phyloP scores from a whole-genome alignment of 2,797 vertebrate genomes.

The Pseudochromis fuscus region DNA sequence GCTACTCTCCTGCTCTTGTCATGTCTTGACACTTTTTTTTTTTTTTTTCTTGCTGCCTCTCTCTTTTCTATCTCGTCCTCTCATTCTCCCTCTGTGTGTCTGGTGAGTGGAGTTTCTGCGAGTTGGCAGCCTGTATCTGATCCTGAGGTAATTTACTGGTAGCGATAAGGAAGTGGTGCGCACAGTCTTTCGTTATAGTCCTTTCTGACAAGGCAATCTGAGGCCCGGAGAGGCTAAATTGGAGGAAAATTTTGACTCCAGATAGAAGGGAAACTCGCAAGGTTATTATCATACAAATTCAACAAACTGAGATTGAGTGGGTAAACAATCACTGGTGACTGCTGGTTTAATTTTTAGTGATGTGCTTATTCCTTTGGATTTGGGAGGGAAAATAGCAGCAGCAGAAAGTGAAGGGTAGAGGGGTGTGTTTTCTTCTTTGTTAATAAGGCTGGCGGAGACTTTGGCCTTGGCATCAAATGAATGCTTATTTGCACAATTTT shows the following conservation, averaged over 20 bases:
- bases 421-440: slow-evolving; percentile 23
- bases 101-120: slow-evolving; percentile 72
- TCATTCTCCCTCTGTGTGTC: slow-evolving; percentile 57
- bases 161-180: slow-evolving; percentile 81
- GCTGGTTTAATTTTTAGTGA: slow-evolving; percentile 45
- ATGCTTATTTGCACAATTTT: slow-evolving; percentile 34
- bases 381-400: slow-evolving; percentile 25
- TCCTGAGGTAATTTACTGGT: slow-evolving; percentile 82
- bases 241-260: slow-evolving; percentile 61
- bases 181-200: slow-evolving; percentile 71
- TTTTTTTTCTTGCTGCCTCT: slow-evolving; percentile 12
- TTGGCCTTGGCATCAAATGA: slow-evolving; percentile 14
- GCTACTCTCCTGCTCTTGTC: slow-evolving; percentile 67
- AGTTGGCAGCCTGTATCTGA: slow-evolving; percentile 83
- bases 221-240: slow-evolving; percentile 67
- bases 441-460: slow-evolving; percentile 42
- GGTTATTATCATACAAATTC: slow-evolving; percentile 58
- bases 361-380: slow-evolving; percentile 37
- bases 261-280: slow-evolving; percentile 53
- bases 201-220: slow-evolving; percentile 77
- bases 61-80: slow-evolving; percentile 46
- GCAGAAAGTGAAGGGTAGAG: slow-evolving; percentile 20
- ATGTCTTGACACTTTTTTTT: slow-evolving; percentile 66
- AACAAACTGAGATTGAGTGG: slow-evolving; percentile 58
- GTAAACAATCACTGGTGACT: slow-evolving; percentile 52